Evolutionary conservation across 1,140 invertebrate species (phyloP).

Genomic region (Drosophila mayri): DNA sequence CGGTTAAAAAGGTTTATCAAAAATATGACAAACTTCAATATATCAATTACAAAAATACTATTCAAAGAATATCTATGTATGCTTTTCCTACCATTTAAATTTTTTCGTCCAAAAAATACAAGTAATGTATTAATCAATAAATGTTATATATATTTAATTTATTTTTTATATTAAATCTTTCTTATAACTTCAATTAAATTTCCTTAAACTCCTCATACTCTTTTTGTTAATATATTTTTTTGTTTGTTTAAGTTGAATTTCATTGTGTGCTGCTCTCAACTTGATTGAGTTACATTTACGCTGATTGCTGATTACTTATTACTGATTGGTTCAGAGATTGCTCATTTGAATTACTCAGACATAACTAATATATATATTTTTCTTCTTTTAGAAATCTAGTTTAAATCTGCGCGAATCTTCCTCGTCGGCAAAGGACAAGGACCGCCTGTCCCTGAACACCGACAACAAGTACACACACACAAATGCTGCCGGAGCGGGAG

Average conservation of each 20-base stretch:
- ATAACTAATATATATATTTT: not conserved
- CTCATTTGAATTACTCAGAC: not conserved
- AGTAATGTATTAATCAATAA: not conserved
- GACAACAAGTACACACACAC: conserved; percentile 81
- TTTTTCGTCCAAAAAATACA: not conserved
- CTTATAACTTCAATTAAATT: too few species aligned
- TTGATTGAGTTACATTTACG: conserved; percentile 25
- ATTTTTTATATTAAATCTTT: not conserved
- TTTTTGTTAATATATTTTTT: too few species aligned
- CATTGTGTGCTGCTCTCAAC: not conserved
- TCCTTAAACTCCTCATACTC: not conserved
- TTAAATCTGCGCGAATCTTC: conserved; percentile 80
- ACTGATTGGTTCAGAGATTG: conserved; percentile 18
- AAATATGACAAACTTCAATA: not conserved
- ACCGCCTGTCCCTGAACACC: conserved; percentile 77
- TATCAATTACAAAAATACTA: not conserved
- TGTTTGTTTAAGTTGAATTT: not conserved
- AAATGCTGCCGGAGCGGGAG: conserved; percentile 33
- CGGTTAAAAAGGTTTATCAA: not conserved
- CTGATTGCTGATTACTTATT: not conserved
- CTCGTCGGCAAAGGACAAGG: conserved; percentile 65
- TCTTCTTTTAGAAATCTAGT: conserved; percentile 73
- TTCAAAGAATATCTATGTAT: not conserved
- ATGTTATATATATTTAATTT: not conserved
- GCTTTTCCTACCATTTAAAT: not conserved